phyloP scores from a whole-genome alignment of 1,140 invertebrate species.

The Tetraneura akinire region DNA sequence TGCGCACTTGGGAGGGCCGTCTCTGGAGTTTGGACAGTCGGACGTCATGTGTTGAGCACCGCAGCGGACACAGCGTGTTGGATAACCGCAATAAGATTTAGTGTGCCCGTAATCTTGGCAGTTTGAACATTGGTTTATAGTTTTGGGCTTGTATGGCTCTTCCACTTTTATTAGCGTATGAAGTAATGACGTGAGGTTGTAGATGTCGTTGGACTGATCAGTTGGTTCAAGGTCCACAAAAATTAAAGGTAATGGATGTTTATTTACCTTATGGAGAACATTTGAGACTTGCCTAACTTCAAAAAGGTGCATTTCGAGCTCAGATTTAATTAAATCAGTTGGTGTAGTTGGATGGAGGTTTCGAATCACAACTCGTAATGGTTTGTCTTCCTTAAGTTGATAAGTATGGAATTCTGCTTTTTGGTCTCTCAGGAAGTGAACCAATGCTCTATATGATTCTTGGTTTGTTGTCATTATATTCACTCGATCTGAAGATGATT shows the following conservation, averaged over 20 bases:
- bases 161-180: slow-evolving; percentile 56
- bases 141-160: slow-evolving; percentile 55
- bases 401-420: neutral
- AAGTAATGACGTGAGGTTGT: slow-evolving; percentile 53
- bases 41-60: slow-evolving; percentile 56
- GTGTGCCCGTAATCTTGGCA: slow-evolving; percentile 52
- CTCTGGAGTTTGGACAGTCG: slow-evolving; percentile 57
- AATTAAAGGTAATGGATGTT: slow-evolving; percentile 57
- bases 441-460: neutral
- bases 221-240: slow-evolving; percentile 57
- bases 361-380: neutral
- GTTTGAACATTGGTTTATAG: slow-evolving; percentile 54
- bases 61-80: slow-evolving; percentile 58
- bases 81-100: slow-evolving; percentile 57
- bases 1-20: slow-evolving; percentile 55
- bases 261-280: slow-evolving; percentile 53
- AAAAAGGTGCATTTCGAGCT: neutral
- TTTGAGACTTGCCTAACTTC: slow-evolving; percentile 21
- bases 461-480: neutral
- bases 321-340: neutral
- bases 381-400: neutral
- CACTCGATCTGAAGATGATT: neutral
- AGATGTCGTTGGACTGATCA: slow-evolving; percentile 58
- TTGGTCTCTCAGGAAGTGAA: neutral
- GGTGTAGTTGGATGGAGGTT: slow-evolving; percentile 6